phyloP scores from a whole-genome alignment of 2,888 invertebrate species.

The Apodemia hepburni region DNA sequence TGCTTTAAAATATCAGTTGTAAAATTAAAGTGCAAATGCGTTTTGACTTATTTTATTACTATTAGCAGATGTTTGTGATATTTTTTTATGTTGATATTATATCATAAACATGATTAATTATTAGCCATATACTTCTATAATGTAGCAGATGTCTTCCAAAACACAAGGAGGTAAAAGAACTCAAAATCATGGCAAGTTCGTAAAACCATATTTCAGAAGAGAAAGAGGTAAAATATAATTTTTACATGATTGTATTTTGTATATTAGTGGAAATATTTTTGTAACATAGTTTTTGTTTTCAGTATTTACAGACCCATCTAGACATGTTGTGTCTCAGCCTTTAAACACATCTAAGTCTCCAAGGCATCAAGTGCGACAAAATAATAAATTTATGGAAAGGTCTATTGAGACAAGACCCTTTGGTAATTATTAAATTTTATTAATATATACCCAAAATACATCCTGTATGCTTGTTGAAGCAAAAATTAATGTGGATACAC shows the following conservation, averaged over 20 bases:
- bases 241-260: not conserved
- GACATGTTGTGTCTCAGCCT: slow-evolving; percentile 67
- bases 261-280: not conserved
- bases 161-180: slow-evolving; percentile 39
- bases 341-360: slow-evolving; percentile 33
- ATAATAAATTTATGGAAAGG: slow-evolving; percentile 48
- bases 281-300: slow-evolving; percentile 17
- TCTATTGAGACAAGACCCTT: slow-evolving; percentile 44
- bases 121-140: not conserved
- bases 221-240: slow-evolving; percentile 48
- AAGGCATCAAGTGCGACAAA: slow-evolving; percentile 41
- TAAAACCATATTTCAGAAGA: slow-evolving; percentile 40
- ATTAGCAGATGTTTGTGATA: not conserved
- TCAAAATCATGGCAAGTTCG: slow-evolving; percentile 41
- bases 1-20: too few relatives aligned
- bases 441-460: not conserved
- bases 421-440: slow-evolving; percentile 37
- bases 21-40: too few relatives aligned
- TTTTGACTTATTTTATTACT: not conserved
- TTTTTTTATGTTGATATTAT: not conserved
- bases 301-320: slow-evolving; percentile 65
- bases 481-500: too few relatives aligned
- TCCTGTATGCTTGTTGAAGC: too few relatives aligned
- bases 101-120: not conserved
- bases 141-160: slow-evolving; percentile 35